phyloP scores from a whole-genome alignment of 2,888 invertebrate species.

The Taphrorychus bicolor region DNA sequence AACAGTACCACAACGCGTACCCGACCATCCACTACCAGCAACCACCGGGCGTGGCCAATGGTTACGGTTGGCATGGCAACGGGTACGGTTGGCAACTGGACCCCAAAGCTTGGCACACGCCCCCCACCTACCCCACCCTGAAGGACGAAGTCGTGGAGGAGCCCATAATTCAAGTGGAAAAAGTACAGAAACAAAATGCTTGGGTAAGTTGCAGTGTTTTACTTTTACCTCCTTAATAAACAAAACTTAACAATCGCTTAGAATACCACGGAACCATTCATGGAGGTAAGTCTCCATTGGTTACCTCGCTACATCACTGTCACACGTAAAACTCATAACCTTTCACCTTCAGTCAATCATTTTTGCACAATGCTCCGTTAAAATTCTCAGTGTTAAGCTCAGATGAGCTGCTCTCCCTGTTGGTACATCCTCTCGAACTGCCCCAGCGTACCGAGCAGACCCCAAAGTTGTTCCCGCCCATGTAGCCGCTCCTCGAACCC shows the following conservation, averaged over 20 bases:
- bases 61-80: constrained; percentile 60
- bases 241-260: not conserved
- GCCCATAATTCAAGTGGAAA: constrained; percentile 53
- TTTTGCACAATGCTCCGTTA: too few species aligned
- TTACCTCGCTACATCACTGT: not conserved
- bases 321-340: not conserved
- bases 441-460: constrained; percentile 13
- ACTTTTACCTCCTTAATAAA: not conserved
- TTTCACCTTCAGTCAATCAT: too few species aligned
- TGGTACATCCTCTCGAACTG: constrained; percentile 21
- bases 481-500: not conserved
- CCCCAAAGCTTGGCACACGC: constrained; percentile 54
- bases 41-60: constrained; percentile 56
- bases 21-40: constrained; percentile 55
- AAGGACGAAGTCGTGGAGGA: constrained; percentile 52
- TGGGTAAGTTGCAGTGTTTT: constrained; percentile 50
- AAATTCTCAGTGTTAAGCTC: constrained; percentile 21
- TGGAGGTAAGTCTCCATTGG: not conserved
- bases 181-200: constrained; percentile 55
- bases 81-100: constrained; percentile 60
- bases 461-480: constrained; percentile 1
- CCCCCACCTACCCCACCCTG: constrained; percentile 48
- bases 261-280: not conserved
- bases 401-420: constrained; percentile 25
- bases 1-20: constrained; percentile 58